Base-by-base conservation (phyloP, 2,888 invertebrate species). In the Drosophila imparisetae region DNA sequence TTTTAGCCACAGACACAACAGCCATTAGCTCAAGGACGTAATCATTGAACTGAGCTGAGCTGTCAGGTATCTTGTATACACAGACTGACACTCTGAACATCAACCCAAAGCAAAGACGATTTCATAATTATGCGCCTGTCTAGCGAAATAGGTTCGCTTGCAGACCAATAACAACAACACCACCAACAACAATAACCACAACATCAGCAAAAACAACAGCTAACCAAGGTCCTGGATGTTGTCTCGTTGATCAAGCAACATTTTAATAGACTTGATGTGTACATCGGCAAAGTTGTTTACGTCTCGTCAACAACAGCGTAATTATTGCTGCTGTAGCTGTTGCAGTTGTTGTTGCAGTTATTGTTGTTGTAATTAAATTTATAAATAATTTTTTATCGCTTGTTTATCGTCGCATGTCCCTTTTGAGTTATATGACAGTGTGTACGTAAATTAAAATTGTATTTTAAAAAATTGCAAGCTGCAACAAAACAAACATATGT, bases 201-300 rank as follows among this genome's bases (percentile, higher is more conserved):
- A 45, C 27, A 75, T 54, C 71, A 71, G 27, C 45, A 77, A 60
- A 58, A 69, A 11, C 61, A 62, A 27, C 42, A 29, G 34, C 24
- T 48, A 49, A 27, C 48, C 36, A 36, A 65, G 53, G 52, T 34
- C 66, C 58, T 52, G 36, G 52, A 45, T 70, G 55, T 67, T 83
- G 81, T 76, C 81, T 78, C 74, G 78, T 88, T 88, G 86, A 84
- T 83, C 88, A 84, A 78, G 88, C 81, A 78, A 87, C 78, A 80
- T 80, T 88, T 88, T 84, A 80, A 84, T 87, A 84, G 86, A 84
- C 81, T 80, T 86, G 88, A 86, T 88, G 81, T 84, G 78, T 83
- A 76, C 86, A 80, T 80, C 71, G 83, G 67, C 67, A 72, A 66
- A 69, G 73, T 88, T 84, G 83, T 84, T 84, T 87, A 83, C 86